A percentile compares a stretch with the other conserved stretches of the same genome.
Conservation (phyloP, 2,797 vertebrate genomes). For the Myiothlypis coronata region DNA sequence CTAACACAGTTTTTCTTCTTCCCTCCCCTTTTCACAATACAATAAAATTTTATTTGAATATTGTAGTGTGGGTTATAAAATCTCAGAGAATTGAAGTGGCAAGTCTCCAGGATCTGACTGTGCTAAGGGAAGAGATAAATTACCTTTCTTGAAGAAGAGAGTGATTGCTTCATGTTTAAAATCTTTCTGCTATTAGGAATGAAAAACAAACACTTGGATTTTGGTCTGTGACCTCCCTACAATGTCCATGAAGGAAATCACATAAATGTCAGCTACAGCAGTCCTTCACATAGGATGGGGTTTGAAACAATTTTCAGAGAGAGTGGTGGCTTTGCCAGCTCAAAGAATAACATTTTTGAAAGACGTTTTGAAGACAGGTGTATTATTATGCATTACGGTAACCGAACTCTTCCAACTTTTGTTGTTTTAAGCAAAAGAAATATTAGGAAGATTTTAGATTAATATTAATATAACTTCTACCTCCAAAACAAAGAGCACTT, state of each 20-base stretch:
- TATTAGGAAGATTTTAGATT: conserved; percentile 8
- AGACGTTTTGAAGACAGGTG: not conserved
- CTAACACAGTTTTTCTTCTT: not conserved
- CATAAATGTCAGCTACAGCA: not conserved
- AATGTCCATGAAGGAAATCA: not conserved
- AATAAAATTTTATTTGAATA: conserved; percentile 53
- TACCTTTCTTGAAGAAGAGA: conserved; percentile 38
- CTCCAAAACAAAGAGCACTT: not conserved
- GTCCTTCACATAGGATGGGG: not conserved
- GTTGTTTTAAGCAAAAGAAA: conserved; percentile 34
- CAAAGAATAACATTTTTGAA: not conserved
- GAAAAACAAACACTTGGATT: conserved; percentile 24
- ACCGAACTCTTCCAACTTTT: not conserved
- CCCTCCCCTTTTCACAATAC: conserved; percentile 1
- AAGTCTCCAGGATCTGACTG: conserved; percentile 38
- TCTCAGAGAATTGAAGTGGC: conserved; percentile 42
- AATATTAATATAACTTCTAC: conserved; percentile 26
- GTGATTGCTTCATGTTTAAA: conserved; percentile 53
- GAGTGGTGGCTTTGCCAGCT: not conserved
- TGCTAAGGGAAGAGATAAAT: conserved; percentile 49
- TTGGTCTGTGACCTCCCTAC: not conserved
- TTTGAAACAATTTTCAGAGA: not conserved
- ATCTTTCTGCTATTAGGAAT: conserved; percentile 13
- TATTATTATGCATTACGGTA: not conserved
- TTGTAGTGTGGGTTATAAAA: conserved; percentile 32